Evolutionary conservation across 2,113 vertebrate genomes (phyloP), one percentile per base, ranked within the genome.

Genomic region (Nycticryphes semicollaris): DNA sequence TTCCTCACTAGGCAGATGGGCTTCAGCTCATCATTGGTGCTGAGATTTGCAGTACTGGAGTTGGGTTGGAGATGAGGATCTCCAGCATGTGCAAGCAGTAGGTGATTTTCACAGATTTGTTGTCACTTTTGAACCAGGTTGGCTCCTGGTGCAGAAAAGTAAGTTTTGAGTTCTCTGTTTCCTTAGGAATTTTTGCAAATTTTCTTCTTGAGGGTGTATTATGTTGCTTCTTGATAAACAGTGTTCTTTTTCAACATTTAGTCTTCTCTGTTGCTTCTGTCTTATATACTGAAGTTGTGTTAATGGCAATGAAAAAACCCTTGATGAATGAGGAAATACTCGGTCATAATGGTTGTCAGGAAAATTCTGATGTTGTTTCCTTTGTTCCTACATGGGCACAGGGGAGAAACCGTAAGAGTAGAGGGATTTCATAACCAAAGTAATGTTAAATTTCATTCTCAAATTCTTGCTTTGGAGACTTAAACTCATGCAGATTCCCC

Each of bases 191-290:
- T 51, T 62, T 48, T 39, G 31, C 35, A 78, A 66, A 67, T 41
- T 9, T 3, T 3, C 37, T 69, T 28, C 17, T n/a, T 54, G n/a
- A n/a, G 64, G 16, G 13, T 64, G 5, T 43, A 8, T 62, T 24
- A 35, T 25, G 3, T 41, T 84, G 8, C 8, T 73, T 4, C 47
- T 41, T 43, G 43, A 31, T 12, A 41, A 35, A 1, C 1, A 1
- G 5, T 22, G 41, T 63, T 15, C 41, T 33, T 30, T 69, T 13
- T 10, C 16, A 41, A 39, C 13, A 2, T 10, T 24, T 54, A 50
- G 7, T 8, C 22, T 12, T 39, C 2, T 20, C 14, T 0, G 0
- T 37, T 31, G 9, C 41, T 84, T 21, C 47, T 33, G 13, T 43
- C 41, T 64, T 22, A 14, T 70, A 41, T 47, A 11, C 10, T 76